Evolutionary conservation across 2,113 vertebrate species (phyloP).

Genomic region (Chionomys nivalis): DNA sequence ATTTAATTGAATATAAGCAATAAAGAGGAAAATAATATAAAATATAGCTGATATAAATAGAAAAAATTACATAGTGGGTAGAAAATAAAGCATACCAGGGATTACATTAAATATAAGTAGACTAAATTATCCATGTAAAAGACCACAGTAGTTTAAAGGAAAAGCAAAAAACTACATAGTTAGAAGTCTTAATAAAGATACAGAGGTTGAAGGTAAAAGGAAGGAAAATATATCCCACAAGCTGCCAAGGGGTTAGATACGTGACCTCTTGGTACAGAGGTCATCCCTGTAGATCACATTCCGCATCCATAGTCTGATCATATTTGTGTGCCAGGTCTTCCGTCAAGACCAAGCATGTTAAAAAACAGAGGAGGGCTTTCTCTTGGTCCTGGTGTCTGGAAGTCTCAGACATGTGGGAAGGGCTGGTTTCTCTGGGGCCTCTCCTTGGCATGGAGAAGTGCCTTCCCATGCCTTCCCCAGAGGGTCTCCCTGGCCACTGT

Average conservation of each 20-base stretch:
- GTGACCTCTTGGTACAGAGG: background rate
- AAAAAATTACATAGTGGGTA: background rate
- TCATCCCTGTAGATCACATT: background rate
- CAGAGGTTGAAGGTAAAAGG: background rate
- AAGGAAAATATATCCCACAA: background rate
- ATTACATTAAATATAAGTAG: conserved; percentile 6
- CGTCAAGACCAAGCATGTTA: background rate
- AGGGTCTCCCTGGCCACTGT: background rate
- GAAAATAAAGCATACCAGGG: background rate
- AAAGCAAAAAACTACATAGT: background rate
- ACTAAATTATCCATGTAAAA: background rate
- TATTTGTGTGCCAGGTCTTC: background rate
- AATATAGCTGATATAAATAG: background rate
- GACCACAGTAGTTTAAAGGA: background rate
- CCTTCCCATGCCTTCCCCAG: background rate
- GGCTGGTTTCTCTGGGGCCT: background rate
- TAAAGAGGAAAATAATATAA: background rate
- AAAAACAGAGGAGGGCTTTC: background rate
- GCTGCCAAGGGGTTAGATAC: background rate
- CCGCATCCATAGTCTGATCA: background rate
- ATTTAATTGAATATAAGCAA: background rate
- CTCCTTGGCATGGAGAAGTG: background rate
- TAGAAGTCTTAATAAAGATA: background rate
- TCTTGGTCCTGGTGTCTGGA: background rate
- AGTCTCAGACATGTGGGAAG: background rate